Percentiles rank a stretch among this genome's conserved stretches.
Conservation (phyloP, 2,888 invertebrate genomes). For the Galerucella nymphaeae region DNA sequence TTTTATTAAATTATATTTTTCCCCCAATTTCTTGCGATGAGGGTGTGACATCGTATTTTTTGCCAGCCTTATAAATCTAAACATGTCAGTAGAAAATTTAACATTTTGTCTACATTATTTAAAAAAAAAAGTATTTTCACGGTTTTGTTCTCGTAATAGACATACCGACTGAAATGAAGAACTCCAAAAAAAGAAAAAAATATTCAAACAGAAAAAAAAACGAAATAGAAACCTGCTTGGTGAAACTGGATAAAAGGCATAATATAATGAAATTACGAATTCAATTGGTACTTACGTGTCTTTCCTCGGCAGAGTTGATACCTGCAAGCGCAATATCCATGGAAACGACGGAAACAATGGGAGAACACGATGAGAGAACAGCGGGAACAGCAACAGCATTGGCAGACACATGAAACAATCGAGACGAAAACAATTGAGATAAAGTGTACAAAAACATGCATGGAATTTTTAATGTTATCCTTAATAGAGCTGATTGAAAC, state of each 20-base stretch:
- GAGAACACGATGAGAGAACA: conserved; percentile 49
- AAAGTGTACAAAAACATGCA: conserved; percentile 54
- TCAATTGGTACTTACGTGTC: conserved; percentile 72
- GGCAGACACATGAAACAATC: conserved; percentile 68
- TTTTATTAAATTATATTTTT: too few species aligned
- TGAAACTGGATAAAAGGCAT: background rate
- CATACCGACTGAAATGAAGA: background rate
- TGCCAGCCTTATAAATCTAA: too few species aligned
- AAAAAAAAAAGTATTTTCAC: background rate
- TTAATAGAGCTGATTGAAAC: conserved; percentile 7
- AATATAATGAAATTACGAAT: conserved; percentile 56
- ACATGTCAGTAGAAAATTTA: background rate
- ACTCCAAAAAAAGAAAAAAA: background rate
- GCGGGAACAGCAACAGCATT: conserved; percentile 50
- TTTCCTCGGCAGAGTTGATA: conserved; percentile 73
- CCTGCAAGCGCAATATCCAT: conserved; percentile 65
- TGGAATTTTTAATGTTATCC: conserved; percentile 4
- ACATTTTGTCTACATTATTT: background rate
- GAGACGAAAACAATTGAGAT: conserved; percentile 64
- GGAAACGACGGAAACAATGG: conserved; percentile 42
- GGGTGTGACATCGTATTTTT: too few species aligned
- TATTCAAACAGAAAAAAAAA: background rate
- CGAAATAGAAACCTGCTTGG: background rate
- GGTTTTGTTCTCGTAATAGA: background rate
- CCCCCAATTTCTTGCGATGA: too few species aligned